Conservation (phyloP, 2,797 vertebrate species). For the Poecilia picta region DNA sequence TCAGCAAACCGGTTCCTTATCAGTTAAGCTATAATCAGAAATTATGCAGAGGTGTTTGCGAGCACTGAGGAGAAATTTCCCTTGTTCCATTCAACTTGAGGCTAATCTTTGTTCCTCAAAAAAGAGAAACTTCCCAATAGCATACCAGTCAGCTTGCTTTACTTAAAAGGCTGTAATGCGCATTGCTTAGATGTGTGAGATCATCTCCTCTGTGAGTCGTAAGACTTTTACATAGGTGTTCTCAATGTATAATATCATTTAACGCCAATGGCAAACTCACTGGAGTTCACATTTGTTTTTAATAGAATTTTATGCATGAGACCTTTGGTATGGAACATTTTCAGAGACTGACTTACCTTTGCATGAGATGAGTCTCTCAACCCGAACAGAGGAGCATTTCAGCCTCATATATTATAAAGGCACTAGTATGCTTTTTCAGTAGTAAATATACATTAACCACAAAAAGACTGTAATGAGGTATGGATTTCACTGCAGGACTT, state of each 20-base stretch:
- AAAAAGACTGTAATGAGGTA: background rate
- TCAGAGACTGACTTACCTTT: background rate
- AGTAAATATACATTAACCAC: background rate
- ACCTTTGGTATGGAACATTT: background rate
- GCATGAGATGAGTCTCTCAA: background rate
- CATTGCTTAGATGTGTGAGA: slow-evolving; percentile 10
- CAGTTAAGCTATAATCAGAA: slow-evolving; percentile 52
- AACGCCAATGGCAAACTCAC: slow-evolving; percentile 1
- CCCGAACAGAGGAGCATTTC: background rate
- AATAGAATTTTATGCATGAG: slow-evolving; percentile 8
- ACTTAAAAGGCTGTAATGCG: background rate
- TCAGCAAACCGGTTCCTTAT: slow-evolving; percentile 67
- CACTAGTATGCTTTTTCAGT: background rate
- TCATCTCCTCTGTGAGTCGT: slow-evolving; percentile 4
- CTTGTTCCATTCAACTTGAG: background rate
- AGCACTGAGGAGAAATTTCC: slow-evolving; percentile 20
- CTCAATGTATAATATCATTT: slow-evolving; percentile 13
- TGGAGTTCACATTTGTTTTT: slow-evolving; percentile 4
- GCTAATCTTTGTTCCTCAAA: background rate
- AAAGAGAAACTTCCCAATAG: background rate
- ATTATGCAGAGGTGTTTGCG: slow-evolving; percentile 54
- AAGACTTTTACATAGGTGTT: slow-evolving; percentile 7
- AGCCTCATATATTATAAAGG: background rate
- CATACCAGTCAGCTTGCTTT: background rate
- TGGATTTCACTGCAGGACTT: background rate